These are phyloP conservation scores for Nephotettix cincticeps DNA, from an alignment of 1,140 invertebrate species.

Conservation along the genomic window DNA sequence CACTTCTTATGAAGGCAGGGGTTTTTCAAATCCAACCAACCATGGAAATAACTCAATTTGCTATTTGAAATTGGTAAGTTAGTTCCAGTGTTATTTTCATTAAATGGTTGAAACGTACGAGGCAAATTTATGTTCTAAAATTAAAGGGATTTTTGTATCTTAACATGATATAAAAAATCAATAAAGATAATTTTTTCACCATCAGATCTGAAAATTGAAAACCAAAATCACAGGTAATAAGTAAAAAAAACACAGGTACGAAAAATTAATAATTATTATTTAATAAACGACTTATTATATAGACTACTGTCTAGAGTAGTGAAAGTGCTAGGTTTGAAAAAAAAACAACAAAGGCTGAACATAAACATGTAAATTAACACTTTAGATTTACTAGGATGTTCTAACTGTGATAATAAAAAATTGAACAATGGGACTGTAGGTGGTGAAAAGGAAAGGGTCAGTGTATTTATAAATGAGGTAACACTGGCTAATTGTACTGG, in stretches of 20 bases:
- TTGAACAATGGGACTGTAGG: background rate
- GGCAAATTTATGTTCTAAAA: too few species aligned
- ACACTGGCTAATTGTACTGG: background rate
- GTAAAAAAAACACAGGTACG: background rate
- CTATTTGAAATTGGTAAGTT: too few species aligned
- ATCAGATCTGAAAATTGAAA: too few species aligned
- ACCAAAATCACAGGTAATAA: background rate
- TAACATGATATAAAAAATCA: too few species aligned
- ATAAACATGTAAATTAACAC: background rate
- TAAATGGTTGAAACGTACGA: too few species aligned
- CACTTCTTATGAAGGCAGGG: too few species aligned
- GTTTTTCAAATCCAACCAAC: too few species aligned
- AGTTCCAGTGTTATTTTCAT: too few species aligned
- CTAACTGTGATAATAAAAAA: background rate
- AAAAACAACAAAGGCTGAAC: background rate
- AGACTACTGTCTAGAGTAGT: conserved; percentile 3
- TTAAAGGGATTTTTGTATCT: too few species aligned
- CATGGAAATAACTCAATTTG: too few species aligned
- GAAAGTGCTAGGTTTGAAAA: conserved; percentile 13
- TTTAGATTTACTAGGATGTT: background rate
- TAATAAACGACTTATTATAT: conserved; percentile 13
- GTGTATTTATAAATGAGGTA: conserved; percentile 8
- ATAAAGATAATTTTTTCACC: too few species aligned
- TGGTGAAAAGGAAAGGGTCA: background rate
- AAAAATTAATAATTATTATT: conserved; percentile 23